Base-by-base conservation (phyloP, 23 tunicate genomes). In the Diplosoma virens region DNA sequence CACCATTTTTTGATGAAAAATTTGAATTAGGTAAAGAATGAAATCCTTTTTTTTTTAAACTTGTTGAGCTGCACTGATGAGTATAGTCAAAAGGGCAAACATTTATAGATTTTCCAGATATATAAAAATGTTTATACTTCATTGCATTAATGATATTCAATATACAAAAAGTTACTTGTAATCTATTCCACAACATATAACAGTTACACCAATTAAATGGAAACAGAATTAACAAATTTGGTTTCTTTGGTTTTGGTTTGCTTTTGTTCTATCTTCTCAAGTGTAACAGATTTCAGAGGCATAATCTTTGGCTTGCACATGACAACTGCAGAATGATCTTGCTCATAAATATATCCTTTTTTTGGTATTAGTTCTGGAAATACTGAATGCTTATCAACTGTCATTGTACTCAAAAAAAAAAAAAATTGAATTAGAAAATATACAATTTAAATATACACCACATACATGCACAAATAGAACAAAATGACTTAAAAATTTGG, bases 221-320 rank as follows among this genome's bases (percentile, higher is more conserved):
- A n/a, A n/a, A n/a, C n/a, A n/a, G n/a, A n/a, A n/a, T n/a, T n/a
- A n/a, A n/a, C n/a, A n/a, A n/a, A n/a, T n/a, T n/a, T n/a, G n/a
- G n/a, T n/a, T n/a, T n/a, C n/a, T n/a, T n/a, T n/a, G n/a, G n/a
- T n/a, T n/a, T 92, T 82, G 32, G 48, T 59, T 69, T 92, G 92
- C 87, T 85, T 92, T 85, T 85, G 76, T 70, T 92, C 97, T 82
- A 92, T 81, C 37, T 92, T 92, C 71, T 80, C 87, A 24, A 92
- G 81, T 26, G 89, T 92, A 25, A 92, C 73, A 0, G 97, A 92
- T 75, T 92, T 92, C 29, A 92, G 31, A 32, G 97, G 97, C 92
- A 92, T 92, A 50, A 92, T 92, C 60, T 92, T 92, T 0, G 97
- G 97, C 55, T 92, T 92, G 46, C 97, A 92, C 17, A 92, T 41